phyloP scores from a whole-genome alignment of 2,888 invertebrate genomes.

The Brassicogethes aeneus region DNA sequence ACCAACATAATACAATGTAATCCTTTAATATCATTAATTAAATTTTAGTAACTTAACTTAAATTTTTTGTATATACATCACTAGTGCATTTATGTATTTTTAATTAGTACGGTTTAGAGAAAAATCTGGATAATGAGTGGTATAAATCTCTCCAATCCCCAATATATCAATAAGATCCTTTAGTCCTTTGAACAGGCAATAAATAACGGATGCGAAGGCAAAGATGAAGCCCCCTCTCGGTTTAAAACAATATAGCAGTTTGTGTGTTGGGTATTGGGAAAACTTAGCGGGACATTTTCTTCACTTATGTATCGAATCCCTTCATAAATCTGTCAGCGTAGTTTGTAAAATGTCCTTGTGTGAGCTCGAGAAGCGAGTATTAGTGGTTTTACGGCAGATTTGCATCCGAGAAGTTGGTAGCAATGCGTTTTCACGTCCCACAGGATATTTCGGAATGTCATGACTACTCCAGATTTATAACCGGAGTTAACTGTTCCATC shows the following conservation, averaged over 20 bases:
- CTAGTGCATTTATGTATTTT: too few relatives aligned
- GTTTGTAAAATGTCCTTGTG: slow-evolving; percentile 30
- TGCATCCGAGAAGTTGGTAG: slow-evolving; percentile 35
- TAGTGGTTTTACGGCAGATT: slow-evolving; percentile 38
- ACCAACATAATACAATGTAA: too few relatives aligned
- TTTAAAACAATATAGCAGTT: background rate
- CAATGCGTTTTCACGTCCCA: slow-evolving; percentile 32
- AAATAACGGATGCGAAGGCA: background rate
- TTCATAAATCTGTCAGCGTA: slow-evolving; percentile 35
- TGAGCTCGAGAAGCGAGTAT: slow-evolving; percentile 32
- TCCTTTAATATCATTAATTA: too few relatives aligned
- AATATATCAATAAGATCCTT: too few relatives aligned
- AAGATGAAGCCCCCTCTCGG: background rate
- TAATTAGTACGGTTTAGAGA: too few relatives aligned
- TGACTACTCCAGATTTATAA: slow-evolving; percentile 31
- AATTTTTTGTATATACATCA: too few relatives aligned
- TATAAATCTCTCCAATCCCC: too few relatives aligned
- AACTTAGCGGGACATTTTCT: too few relatives aligned
- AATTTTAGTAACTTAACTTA: too few relatives aligned
- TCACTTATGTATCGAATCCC: too few relatives aligned
- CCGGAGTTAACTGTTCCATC: slow-evolving; percentile 8
- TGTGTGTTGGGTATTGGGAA: background rate
- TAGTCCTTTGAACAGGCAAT: background rate
- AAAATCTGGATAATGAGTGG: too few relatives aligned
- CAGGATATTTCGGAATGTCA: slow-evolving; percentile 30